phyloP scores from a whole-genome alignment of 2,113 vertebrate genomes.

The Cheilinus undulatus region DNA sequence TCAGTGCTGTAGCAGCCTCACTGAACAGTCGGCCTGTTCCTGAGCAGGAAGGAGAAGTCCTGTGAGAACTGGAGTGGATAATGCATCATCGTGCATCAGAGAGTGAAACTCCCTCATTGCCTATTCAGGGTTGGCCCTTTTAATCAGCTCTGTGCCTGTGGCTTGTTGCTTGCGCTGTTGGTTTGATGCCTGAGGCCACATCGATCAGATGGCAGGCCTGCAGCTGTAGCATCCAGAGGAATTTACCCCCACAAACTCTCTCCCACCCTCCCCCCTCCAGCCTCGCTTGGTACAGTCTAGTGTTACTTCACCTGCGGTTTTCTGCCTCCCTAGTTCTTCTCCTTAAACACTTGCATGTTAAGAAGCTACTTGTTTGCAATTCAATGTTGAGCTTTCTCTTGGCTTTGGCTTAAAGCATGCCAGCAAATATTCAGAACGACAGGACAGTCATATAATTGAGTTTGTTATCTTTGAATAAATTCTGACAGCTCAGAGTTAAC shows the following conservation, averaged over 20 bases:
- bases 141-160: constrained; percentile 35
- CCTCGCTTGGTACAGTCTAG: constrained; percentile 24
- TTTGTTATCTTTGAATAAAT: too few species aligned
- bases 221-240: constrained; percentile 4
- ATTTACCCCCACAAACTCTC: background rate
- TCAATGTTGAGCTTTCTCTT: constrained; percentile 5
- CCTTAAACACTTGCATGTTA: constrained; percentile 43
- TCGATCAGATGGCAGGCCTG: constrained; percentile 15
- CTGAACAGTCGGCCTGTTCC: background rate
- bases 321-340: background rate
- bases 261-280: background rate
- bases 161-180: constrained; percentile 56
- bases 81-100: constrained; percentile 47
- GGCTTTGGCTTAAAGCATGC: constrained; percentile 27
- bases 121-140: constrained; percentile 14
- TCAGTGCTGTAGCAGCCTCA: background rate
- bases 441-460: background rate
- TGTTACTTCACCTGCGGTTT: constrained; percentile 15
- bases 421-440: background rate
- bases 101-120: constrained; percentile 18
- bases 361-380: constrained; percentile 10
- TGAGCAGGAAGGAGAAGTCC: constrained; percentile 10
- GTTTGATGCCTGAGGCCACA: constrained; percentile 32
- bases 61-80: constrained; percentile 46
- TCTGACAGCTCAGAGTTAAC: too few species aligned